Base-by-base conservation (phyloP, 1,140 invertebrate species). In the Nymphalis io region DNA sequence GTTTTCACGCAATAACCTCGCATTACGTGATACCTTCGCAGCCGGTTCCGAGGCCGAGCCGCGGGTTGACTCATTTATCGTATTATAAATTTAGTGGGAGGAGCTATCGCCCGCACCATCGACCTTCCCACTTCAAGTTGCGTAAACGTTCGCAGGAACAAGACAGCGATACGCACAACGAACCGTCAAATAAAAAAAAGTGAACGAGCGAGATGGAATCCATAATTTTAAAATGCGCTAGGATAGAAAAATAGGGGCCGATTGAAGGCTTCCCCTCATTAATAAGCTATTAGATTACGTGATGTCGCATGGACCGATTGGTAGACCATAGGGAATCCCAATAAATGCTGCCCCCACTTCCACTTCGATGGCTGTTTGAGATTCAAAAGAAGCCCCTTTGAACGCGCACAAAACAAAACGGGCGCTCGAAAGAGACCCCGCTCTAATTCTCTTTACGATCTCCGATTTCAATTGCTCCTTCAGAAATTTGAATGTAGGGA, bases 381-480 rank as follows among this genome's bases (percentile, higher is more conserved):
- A 91, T 90, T 91, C 88, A 84, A 91, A 91, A 85, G 87, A 90
- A 88, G 85, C 87, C 85, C 82, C 82, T 88, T 88, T 87, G 83
- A 87, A 73, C 79, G 82, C 73, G 79, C 75, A 80, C 84, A 82
- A 89, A 89, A 90, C 89, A 90, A 89, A 89, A 90, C 86, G 79
- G 74, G 71, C 83, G 83, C 79, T 82, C 81, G 76, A 89, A 90
- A 88, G 84, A 84, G 88, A 83, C 85, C 88, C 88, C 83, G 88
- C 82, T 89, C 88, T 91, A 91, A 91, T 90, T 89, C 88, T 91
- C 86, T 89, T 87, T 89, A 89, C 84, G 85, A 91, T 89, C 88
- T 91, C 89, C 87, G 83, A 91, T 91, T 91, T 91, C 89, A 91
- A 91, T 91, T 90, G 88, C 89, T 90, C 88, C 89, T 91, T 90